Percentiles rank a stretch among this genome's conserved stretches.
These are phyloP conservation scores for Himalopsyche japonica DNA, from an alignment of 2,888 invertebrate species.

Conservation along the genomic window DNA sequence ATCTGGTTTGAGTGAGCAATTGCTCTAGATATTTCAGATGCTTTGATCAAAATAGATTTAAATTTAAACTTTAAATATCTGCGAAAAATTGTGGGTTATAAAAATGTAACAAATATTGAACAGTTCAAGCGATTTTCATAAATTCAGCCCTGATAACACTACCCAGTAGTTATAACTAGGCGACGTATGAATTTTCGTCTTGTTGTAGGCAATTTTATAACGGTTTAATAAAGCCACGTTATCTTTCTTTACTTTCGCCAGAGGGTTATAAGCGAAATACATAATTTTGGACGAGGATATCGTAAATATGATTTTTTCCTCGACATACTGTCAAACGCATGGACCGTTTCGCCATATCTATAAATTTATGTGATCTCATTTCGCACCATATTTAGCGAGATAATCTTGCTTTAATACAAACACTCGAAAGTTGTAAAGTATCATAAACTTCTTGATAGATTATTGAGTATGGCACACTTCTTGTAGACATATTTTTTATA, in stretches of 20 bases:
- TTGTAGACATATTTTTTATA: background rate
- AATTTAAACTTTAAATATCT: too few species aligned
- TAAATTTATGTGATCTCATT: background rate
- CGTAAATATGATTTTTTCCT: conserved; percentile 1
- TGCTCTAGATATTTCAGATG: too few species aligned
- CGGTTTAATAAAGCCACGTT: background rate
- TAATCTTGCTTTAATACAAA: background rate
- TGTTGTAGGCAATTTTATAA: background rate
- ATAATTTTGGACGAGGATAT: background rate
- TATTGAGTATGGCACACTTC: background rate
- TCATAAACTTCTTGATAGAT: background rate
- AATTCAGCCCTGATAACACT: background rate
- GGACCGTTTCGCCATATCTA: background rate
- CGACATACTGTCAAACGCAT: background rate
- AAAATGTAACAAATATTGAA: too few species aligned
- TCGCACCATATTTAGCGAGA: background rate
- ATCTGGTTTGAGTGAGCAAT: too few species aligned
- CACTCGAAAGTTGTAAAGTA: background rate
- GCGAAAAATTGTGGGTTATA: too few species aligned
- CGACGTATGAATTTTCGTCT: background rate
- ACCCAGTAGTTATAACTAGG: background rate
- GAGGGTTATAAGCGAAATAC: background rate
- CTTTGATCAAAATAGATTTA: too few species aligned
- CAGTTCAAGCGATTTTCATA: too few species aligned
- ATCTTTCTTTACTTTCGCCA: background rate